Conservation (phyloP, 1,140 invertebrate species). For the Drosophila melanogaster region Release_6_plus_ISO1_MT NC_004354.4:4526001-4526500, state of each 20-base stretch:
- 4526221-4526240: constrained; percentile 20
- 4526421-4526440: constrained; percentile 49
- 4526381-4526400: constrained; percentile 13
- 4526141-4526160: constrained; percentile 25
- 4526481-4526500: constrained; percentile 2
- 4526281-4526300: constrained; percentile 4
- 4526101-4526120: constrained; percentile 21
- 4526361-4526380: background rate
- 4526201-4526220: constrained; percentile 4
- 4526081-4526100: constrained; percentile 23
- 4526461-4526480: background rate
- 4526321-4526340: constrained; percentile 6
- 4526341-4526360: background rate
- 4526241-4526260: constrained; percentile 1
- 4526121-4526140: constrained; percentile 40
- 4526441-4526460: constrained; percentile 15
- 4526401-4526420: constrained; percentile 15
- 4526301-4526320: constrained; percentile 11
- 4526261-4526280: constrained; percentile 8
- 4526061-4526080: constrained; percentile 31
- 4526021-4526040: background rate
- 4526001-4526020: background rate
- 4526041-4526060: background rate
- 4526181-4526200: background rate
- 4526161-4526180: constrained; percentile 20